Conservation (phyloP, 2,797 vertebrate genomes). For the Miichthys miiuy region DNA sequence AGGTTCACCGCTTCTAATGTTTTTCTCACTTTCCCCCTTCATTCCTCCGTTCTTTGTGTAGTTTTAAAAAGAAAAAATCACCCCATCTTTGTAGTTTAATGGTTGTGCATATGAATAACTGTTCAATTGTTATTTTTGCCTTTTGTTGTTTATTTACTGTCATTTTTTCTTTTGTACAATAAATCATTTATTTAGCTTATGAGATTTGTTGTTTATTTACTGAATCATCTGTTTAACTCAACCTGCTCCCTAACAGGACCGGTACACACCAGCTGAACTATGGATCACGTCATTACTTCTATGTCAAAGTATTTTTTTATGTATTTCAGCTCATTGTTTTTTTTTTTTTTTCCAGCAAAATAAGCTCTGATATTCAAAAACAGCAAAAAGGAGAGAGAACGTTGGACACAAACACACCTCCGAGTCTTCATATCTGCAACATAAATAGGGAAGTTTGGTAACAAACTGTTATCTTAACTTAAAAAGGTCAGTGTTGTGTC, state of each 20-base stretch:
- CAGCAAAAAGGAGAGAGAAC: too few species aligned
- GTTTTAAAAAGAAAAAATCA: conserved; percentile 77
- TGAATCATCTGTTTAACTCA: background rate
- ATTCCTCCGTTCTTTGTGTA: conserved; percentile 86
- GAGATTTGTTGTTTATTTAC: conserved; percentile 52
- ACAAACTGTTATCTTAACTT: background rate
- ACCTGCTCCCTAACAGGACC: background rate
- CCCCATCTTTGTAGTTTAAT: conserved; percentile 88
- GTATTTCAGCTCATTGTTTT: too few species aligned
- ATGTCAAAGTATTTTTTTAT: background rate
- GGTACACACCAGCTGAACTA: background rate
- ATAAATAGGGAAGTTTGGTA: background rate
- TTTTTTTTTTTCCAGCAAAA: too few species aligned
- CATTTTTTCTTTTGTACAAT: conserved; percentile 93
- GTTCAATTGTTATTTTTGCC: conserved; percentile 84
- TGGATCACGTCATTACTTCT: background rate
- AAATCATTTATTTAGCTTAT: conserved; percentile 93
- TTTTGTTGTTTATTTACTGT: conserved; percentile 88
- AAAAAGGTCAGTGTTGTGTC: background rate
- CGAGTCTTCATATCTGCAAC: background rate
- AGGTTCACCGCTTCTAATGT: conserved; percentile 87
- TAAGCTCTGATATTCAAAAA: too few species aligned
- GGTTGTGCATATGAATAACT: conserved; percentile 88
- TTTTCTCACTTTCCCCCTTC: conserved; percentile 75
- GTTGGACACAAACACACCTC: too few species aligned